A percentile compares a stretch with the other conserved stretches of the same genome.
Conservation (phyloP, 2,888 invertebrate genomes). For the Aromia moschata region DNA sequence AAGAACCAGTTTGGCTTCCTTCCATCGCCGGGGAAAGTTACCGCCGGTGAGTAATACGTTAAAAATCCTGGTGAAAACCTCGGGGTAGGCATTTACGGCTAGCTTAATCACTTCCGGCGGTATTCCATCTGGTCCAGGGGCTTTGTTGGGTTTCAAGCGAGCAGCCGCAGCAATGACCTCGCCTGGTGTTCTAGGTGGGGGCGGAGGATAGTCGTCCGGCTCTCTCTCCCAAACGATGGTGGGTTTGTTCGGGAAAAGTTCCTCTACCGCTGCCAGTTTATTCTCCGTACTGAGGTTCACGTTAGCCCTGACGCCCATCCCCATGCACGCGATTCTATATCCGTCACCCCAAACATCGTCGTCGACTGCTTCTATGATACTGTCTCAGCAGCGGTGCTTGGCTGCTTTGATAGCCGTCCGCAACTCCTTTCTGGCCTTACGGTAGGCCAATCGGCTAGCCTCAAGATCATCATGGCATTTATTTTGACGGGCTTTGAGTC, state of each 20-base stretch:
- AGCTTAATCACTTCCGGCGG: not conserved
- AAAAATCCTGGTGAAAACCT: not conserved
- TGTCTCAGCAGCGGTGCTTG: constrained; percentile 1
- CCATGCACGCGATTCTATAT: constrained; percentile 3
- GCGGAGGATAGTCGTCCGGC: not conserved
- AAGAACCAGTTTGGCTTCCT: not conserved
- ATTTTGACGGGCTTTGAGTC: not conserved
- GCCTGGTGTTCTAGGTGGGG: not conserved
- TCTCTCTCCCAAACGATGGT: not conserved
- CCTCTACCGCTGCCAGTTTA: not conserved
- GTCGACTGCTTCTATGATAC: constrained; percentile 13
- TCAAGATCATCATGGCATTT: not conserved
- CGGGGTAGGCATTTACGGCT: not conserved
- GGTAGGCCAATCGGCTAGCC: not conserved
- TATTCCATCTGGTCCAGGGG: not conserved
- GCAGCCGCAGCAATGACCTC: not conserved
- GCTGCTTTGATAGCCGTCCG: not conserved
- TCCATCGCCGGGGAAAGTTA: not conserved
- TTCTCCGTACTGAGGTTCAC: not conserved
- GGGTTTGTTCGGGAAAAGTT: not conserved
- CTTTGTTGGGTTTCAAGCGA: not conserved
- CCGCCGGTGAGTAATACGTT: not conserved
- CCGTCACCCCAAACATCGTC: constrained; percentile 15
- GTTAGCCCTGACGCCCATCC: not conserved
- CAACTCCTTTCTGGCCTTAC: not conserved